phyloP scores from a whole-genome alignment of 2,113 vertebrate species.

The Heterocephalus glaber region DNA sequence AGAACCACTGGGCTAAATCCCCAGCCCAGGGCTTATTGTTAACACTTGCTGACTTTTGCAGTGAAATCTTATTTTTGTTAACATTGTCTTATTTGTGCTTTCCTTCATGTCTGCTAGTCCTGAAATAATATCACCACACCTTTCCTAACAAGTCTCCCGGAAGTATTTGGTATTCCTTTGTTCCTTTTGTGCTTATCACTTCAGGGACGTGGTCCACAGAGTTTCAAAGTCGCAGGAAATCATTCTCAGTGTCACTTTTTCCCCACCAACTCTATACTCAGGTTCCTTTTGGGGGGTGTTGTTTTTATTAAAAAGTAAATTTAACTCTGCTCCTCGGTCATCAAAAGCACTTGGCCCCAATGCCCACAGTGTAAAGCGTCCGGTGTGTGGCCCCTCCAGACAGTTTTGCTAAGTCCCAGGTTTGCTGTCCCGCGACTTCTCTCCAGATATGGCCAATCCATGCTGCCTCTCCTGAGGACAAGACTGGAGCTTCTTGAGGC shows the following conservation, averaged over 20 bases:
- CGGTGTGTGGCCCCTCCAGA: background rate
- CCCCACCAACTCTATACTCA: too few relatives aligned
- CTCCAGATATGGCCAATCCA: background rate
- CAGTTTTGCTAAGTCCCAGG: fast-evolving
- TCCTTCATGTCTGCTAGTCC: background rate
- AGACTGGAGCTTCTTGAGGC: background rate
- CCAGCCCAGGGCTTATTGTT: too few relatives aligned
- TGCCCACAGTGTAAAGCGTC: background rate
- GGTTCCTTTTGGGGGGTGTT: background rate
- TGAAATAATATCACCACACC: fast-evolving
- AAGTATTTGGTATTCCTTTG: fast-evolving
- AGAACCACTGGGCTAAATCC: too few relatives aligned
- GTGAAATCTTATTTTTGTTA: background rate
- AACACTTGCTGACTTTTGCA: background rate
- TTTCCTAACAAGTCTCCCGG: fast-evolving
- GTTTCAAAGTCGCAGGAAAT: background rate
- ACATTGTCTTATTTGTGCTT: background rate
- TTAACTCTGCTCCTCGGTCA: background rate
- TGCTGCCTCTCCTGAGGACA: background rate
- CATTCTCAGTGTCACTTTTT: background rate
- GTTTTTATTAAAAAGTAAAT: background rate
- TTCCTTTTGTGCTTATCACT: too few relatives aligned
- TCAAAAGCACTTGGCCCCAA: background rate
- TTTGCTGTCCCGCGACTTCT: background rate
- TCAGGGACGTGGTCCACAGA: background rate